Evolutionary conservation across 2,797 vertebrate species (phyloP), one percentile per base, ranked within the genome.

Genomic region (Alectoris magna): DNA sequence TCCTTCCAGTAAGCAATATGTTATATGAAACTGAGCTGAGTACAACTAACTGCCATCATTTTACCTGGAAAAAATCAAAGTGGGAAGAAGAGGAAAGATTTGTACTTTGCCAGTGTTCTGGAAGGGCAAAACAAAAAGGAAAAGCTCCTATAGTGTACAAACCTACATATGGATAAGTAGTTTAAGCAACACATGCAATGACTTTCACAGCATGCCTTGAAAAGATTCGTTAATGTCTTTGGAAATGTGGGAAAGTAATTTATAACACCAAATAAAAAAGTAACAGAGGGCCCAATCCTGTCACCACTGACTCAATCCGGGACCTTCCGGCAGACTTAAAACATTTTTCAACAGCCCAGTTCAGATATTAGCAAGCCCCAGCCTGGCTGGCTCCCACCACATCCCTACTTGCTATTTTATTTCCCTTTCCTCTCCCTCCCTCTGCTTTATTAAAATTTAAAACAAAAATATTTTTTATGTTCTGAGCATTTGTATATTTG

Each of bases 201-300:
- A 77, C 77, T 96, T 75, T 74, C 88, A 80, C 90, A 94, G 56
- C 0, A 3, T 68, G 59, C 87, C 80, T 87, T 78, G 84, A 93
- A 87, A 89, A 94, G 59, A 69, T 89, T 80, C 64, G 39, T 74
- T 69, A 77, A 88, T 44, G 41, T 71, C 78, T 90, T 93, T 87
- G 90, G 86, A 96, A 95, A 80, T 60, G 88, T 27, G 55, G 90
- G n/a, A 93, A 95, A 95, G 72, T 48, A 11, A 93, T 95, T 93
- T 91, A 77, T 66, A 80, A 77, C 38, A 85, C 24, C 88, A 90
- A 59, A 80, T 89, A n/a, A 93, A 93, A 88, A 90, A 51, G n/a
- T 71, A 87, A 87, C 12, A 66, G 78, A 77, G 87, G 87, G 88
- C n/a, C 91, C 84, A 21, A 69, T 96, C 53, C 81, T 71, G 62